Evolutionary conservation across 2,113 vertebrate genomes (phyloP).

Genomic region (Merops nubicus): DNA sequence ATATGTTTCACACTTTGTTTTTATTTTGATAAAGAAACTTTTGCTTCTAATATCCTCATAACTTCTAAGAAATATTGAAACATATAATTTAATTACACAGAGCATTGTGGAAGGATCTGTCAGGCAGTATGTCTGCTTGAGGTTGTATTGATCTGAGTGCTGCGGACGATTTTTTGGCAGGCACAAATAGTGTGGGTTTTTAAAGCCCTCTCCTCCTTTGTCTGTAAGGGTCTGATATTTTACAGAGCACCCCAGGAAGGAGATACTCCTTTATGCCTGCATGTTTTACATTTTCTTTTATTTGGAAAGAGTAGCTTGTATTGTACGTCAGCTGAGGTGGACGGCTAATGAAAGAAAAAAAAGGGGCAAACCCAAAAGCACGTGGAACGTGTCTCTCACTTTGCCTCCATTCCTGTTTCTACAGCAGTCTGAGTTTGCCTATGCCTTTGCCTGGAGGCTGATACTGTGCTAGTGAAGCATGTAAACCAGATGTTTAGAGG

Average conservation of each 20-base stretch:
- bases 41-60: neutral
- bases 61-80: neutral
- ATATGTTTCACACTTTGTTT: neutral
- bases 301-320: neutral
- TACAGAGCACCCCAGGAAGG: neutral
- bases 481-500: neutral
- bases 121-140: neutral
- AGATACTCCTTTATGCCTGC: neutral
- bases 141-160: neutral
- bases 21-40: neutral
- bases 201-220: neutral
- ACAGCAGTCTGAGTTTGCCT: neutral
- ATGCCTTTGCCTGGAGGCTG: neutral
- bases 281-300: neutral
- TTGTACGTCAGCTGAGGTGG: neutral
- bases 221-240: neutral
- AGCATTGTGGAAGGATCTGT: neutral
- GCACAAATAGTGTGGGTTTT: neutral
- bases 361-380: neutral
- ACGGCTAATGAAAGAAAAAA: neutral
- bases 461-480: neutral
- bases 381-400: neutral
- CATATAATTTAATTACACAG: neutral
- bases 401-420: neutral
- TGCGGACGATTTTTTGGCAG: neutral